Base-by-base conservation (phyloP, 2,797 vertebrate genomes). In the Ctenochaetus hawaiiensis region DNA sequence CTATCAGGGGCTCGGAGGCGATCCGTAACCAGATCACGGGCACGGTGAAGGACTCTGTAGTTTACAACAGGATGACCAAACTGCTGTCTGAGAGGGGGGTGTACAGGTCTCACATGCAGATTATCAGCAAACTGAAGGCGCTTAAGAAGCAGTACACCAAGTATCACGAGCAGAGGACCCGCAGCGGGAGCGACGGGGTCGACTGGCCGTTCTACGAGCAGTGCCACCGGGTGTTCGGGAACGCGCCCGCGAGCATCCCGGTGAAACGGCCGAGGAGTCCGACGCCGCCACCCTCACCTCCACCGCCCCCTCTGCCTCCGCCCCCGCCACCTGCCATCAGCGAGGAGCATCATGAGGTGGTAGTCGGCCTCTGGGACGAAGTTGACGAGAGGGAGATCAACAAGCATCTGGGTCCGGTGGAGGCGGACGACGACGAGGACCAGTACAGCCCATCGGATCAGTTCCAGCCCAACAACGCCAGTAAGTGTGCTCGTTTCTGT, bases 51-150 rank as follows among this genome's bases (percentile, higher is more conserved):
- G 85, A 86, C 81, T 85, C 85, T 0, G 81, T 81, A 0, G 82
- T 90, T 0, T 88, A 86, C 81, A 72, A 57, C 57, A 18, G 75
- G 59, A 79, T 89, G 43, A 80, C 74, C 53, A 83, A 76, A 18
- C 82, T 79, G 70, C 69, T 89, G 53, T 73, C 84, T 47, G 75
- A 89, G 68, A 43, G 73, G 26, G 87, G 81, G 26, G 78, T 88
- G 43, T 71, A 73, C 67, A 45, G 85, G 44, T 74, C 87, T 0
- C 85, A 84, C 62, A 80, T 87, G 75, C 90, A 90, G 61, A 83
- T 84, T 10, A 82, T 88, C 61, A 88, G 76, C 66, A 85, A 89
- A 4, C 82, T 88, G 57, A 87, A 91, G 78, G 72, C 80, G 20
- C 89, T 88, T 1, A 76, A 75, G 67, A 90, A 81, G 41, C 79